Evolutionary conservation across 64 coral and sea anemone genomes (phyloP).

Genomic region (Montipora capricornis): DNA sequence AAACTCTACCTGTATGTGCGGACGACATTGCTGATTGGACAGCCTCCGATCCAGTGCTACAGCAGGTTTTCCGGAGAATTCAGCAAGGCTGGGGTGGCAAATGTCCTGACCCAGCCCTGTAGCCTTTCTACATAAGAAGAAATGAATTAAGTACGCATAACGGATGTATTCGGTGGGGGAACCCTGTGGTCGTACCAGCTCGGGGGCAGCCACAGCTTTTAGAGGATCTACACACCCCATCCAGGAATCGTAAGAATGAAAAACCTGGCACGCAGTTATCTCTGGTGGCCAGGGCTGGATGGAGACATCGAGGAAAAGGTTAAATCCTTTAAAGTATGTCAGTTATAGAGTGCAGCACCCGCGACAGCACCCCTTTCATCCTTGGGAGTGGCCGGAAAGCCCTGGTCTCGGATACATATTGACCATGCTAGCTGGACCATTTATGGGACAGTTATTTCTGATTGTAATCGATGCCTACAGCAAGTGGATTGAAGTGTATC

Average conservation of each 20-base stretch:
- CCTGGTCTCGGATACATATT: conserved; percentile 52
- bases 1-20: too few relatives aligned
- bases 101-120: too few relatives aligned
- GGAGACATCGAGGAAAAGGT: too few relatives aligned
- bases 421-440: conserved; percentile 37
- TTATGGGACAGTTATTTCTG: conserved; percentile 50
- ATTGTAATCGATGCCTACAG: conserved; percentile 39
- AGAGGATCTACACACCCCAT: not conserved
- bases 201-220: not conserved
- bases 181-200: not conserved
- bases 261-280: too few relatives aligned
- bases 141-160: conserved; percentile 2
- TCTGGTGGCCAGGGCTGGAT: too few relatives aligned
- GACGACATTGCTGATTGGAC: too few relatives aligned
- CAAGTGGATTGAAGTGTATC: conserved; percentile 51
- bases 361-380: conserved; percentile 30
- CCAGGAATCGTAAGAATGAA: too few relatives aligned
- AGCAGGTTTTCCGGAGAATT: too few relatives aligned
- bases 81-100: too few relatives aligned
- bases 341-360: conserved; percentile 7
- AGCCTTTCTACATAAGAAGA: not conserved
- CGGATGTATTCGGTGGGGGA: conserved; percentile 14
- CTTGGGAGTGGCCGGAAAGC: conserved; percentile 19
- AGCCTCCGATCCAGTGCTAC: too few relatives aligned
- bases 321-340: conserved; percentile 1